Base-by-base conservation (phyloP, 2,888 invertebrate genomes). In the Corbicula japonica region DNA sequence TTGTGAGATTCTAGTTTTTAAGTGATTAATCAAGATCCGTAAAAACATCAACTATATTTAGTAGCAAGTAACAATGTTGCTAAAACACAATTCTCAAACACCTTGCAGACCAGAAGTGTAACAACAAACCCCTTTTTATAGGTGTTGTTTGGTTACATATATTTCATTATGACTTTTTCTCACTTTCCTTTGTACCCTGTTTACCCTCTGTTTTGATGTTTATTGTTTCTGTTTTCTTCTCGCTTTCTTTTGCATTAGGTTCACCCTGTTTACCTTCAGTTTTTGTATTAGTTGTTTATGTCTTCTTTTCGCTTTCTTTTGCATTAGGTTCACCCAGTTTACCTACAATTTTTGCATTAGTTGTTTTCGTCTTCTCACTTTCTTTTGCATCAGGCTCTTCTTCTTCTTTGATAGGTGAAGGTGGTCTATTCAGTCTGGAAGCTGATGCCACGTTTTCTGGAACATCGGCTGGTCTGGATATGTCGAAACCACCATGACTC, bases 371-470 rank as follows among this genome's bases (percentile, higher is more conserved):
- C 48, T 58, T 73, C 30, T 44, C 10, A 28, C 23, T 23, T 8
- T 21, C 48, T 23, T 38, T 63, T 1, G 28, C 63, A 15, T 15
- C 6, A 6, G 56, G 41, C 30, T 79, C 79, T 34, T 79, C 74
- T 35, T 74, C 79, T 44, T 79, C 79, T 21, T 63, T 63, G 32
- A 79, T 79, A n/a, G 79, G 74, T 12, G 79, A 79, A 18, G 79
- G 70, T 23, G 69, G 41, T 62, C 50, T 69, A 23, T 50, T 60
- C 15, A 44, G 48, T 46, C 32, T 23, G 5, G 60, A 38, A 30
- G 58, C 32, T 28, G 63, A 63, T 26, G 35, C 21, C 3, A 23
- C 18, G 26, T 30, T 50, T 15, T 71, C 71, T 18, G 58, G 61
- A 10, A 21, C 66, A 32, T 60, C 58, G 4, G 58, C 21, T 32